These are phyloP conservation scores for Cremastobaeus sp. DNA, from an alignment of 2,888 invertebrate species.

Conservation along the genomic window DNA sequence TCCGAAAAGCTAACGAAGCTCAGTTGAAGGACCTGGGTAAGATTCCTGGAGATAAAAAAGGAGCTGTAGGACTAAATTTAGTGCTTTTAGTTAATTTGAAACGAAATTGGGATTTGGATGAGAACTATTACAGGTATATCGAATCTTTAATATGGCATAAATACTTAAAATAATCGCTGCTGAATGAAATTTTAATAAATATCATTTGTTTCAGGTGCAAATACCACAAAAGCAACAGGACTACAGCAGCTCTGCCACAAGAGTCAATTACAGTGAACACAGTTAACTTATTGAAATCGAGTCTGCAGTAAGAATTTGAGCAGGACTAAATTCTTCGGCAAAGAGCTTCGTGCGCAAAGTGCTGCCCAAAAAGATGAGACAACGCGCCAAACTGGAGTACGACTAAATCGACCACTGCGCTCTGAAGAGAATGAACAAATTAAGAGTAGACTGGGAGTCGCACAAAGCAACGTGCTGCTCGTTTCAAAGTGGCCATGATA, in stretches of 20 bases:
- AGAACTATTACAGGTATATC: constrained; percentile 50
- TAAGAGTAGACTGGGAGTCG: constrained; percentile 83
- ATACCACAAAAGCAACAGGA: constrained; percentile 27
- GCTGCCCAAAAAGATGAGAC: constrained; percentile 67
- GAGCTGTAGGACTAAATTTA: constrained; percentile 87
- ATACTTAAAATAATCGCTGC: too few species aligned
- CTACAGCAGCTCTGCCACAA: too few species aligned
- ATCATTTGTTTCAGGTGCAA: too few species aligned
- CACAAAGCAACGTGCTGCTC: constrained; percentile 84
- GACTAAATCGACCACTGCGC: constrained; percentile 84
- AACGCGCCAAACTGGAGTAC: constrained; percentile 74
- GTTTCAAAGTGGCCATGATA: constrained; percentile 83
- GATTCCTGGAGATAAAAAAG: constrained; percentile 85
- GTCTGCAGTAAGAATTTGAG: constrained; percentile 39
- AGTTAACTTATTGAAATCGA: constrained; percentile 28
- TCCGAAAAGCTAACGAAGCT: constrained; percentile 79
- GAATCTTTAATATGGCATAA: too few species aligned
- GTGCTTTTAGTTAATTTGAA: constrained; percentile 83
- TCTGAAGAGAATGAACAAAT: constrained; percentile 81
- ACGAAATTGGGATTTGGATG: constrained; percentile 82
- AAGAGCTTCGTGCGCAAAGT: constrained; percentile 72
- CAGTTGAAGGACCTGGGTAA: constrained; percentile 80
- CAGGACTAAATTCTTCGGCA: constrained; percentile 58
- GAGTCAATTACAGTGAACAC: constrained; percentile 24
- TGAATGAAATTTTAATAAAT: too few species aligned